A percentile compares a stretch with the other conserved stretches of the same genome.
Evolutionary conservation across 2,113 vertebrate species (phyloP).

Genomic region (Ciconia stormi): DNA sequence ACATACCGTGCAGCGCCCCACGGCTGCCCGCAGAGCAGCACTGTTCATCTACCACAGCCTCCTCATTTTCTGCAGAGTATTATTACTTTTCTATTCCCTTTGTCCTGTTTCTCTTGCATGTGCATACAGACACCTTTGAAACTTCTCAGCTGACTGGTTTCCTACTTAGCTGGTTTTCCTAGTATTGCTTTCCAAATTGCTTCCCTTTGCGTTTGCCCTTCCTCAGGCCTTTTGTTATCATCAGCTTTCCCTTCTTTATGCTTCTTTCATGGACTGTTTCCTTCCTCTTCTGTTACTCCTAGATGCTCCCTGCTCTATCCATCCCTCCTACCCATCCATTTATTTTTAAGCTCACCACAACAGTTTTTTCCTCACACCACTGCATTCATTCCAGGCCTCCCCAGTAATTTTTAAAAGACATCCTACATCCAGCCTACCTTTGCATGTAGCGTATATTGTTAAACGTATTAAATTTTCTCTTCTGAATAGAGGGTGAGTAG

Average conservation of each 20-base stretch:
- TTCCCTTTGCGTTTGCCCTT: background rate
- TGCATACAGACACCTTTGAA: background rate
- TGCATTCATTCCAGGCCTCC: background rate
- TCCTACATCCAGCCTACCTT: background rate
- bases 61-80: background rate
- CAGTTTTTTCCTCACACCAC: background rate
- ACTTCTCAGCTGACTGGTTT: background rate
- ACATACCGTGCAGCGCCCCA: fast-evolving
- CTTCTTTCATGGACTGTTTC: background rate
- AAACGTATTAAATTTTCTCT: background rate
- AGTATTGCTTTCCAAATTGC: background rate
- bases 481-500: background rate
- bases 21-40: background rate
- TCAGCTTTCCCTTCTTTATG: background rate
- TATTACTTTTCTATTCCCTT: background rate
- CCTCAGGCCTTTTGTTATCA: background rate
- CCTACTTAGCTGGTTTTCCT: background rate
- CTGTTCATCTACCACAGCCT: background rate
- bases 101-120: background rate
- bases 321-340: background rate
- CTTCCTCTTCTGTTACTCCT: background rate
- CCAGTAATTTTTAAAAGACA: background rate
- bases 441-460: background rate
- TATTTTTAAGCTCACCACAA: background rate
- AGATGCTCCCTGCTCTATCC: background rate